Conservation (phyloP, 2,888 invertebrate species). For the Apodemia duryi region DNA sequence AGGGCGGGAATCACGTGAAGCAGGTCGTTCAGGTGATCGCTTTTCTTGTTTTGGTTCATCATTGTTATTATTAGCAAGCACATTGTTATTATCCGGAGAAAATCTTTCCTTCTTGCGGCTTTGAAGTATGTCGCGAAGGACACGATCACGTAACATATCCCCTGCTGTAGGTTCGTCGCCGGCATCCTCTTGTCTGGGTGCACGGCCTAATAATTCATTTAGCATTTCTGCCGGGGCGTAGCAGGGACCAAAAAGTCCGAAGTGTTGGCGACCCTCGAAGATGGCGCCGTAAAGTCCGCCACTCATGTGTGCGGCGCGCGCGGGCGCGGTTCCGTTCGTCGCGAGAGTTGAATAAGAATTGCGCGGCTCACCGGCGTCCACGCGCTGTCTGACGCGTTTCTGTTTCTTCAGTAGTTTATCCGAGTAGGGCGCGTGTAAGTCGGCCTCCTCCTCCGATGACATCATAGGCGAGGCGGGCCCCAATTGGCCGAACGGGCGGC, state of each 20-base stretch:
- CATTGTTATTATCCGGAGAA: conserved; percentile 78
- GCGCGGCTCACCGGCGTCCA: conserved; percentile 97
- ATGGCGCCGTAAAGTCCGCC: conserved; percentile 93
- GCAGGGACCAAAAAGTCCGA: conserved; percentile 90
- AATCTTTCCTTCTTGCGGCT: conserved; percentile 90
- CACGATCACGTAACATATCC: conserved; percentile 85
- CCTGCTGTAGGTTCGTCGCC: conserved; percentile 73
- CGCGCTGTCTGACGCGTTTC: conserved; percentile 96
- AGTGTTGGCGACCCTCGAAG: conserved; percentile 89
- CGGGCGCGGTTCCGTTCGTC: conserved; percentile 77
- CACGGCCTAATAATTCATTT: conserved; percentile 91
- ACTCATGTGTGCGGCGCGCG: conserved; percentile 88
- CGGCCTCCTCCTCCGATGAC: conserved; percentile 98
- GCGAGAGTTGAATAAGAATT: conserved; percentile 89
- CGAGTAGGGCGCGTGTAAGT: conserved; percentile 95
- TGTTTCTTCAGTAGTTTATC: conserved; percentile 95
- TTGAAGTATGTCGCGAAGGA: conserved; percentile 94
- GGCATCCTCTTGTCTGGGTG: conserved; percentile 84
- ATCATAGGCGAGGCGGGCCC: conserved; percentile 92
- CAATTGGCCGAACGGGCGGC: conserved; percentile 88
- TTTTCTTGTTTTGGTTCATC: conserved; percentile 76
- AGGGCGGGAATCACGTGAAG: conserved; percentile 81
- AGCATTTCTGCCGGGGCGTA: conserved; percentile 95
- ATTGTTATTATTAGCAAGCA: conserved; percentile 76
- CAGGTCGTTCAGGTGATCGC: conserved; percentile 80